These are phyloP conservation scores for Alectoris magna DNA, from an alignment of 2,797 vertebrate genomes.

Conservation along the genomic window DNA sequence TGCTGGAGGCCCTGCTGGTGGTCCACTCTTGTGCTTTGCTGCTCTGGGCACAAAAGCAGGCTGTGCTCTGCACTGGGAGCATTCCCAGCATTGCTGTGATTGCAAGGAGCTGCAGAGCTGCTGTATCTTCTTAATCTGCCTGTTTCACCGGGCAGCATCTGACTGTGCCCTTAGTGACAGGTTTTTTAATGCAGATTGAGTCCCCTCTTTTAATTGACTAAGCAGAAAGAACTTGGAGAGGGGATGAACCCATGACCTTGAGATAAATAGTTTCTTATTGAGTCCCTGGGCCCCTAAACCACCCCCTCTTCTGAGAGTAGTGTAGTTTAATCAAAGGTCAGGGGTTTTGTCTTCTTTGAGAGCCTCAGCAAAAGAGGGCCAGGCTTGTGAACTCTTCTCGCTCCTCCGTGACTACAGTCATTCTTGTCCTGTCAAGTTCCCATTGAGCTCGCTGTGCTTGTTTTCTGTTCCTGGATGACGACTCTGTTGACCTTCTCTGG, in stretches of 20 bases:
- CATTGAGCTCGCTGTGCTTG: background rate
- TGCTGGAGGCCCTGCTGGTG: background rate
- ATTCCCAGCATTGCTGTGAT: background rate
- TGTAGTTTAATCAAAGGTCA: slow-evolving; percentile 40
- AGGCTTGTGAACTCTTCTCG: fast-evolving
- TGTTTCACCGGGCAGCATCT: background rate
- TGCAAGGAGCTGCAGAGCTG: background rate
- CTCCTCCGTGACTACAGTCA: background rate
- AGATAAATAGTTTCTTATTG: slow-evolving; percentile 58
- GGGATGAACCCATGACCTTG: slow-evolving; percentile 48
- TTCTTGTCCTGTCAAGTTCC: slow-evolving; percentile 55
- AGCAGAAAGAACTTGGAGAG: slow-evolving; percentile 46
- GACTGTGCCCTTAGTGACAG: background rate
- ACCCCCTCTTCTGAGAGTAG: background rate
- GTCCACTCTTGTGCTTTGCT: background rate
- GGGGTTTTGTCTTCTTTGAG: slow-evolving; percentile 44
- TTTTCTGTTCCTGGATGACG: slow-evolving; percentile 27
- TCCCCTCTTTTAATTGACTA: slow-evolving; percentile 48
- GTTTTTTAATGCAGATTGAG: background rate
- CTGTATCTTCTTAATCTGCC: background rate
- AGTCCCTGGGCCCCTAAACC: background rate
- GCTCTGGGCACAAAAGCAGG: fast-evolving
- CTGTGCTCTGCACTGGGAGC: fast-evolving
- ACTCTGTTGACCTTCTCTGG: slow-evolving; percentile 59
- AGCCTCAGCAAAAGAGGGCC: background rate